phyloP scores from a whole-genome alignment of 1,140 invertebrate genomes.

The Cydia fagiglandana region DNA sequence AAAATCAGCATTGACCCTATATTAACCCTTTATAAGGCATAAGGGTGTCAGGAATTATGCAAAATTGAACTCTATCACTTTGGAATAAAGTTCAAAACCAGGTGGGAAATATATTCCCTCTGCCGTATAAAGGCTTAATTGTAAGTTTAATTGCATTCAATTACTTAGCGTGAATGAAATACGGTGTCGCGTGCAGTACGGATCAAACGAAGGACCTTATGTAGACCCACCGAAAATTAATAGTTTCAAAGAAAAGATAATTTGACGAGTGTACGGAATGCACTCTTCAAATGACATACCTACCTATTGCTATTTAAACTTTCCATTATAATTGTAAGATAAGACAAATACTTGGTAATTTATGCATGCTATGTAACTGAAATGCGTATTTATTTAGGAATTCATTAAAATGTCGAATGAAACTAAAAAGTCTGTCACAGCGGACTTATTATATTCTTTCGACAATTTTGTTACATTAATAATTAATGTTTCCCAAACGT shows the following conservation, averaged over 20 bases:
- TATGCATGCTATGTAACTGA: background rate
- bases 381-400: background rate
- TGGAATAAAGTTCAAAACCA: too few relatives aligned
- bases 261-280: too few relatives aligned
- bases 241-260: too few relatives aligned
- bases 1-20: constrained; percentile 1
- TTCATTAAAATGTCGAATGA: background rate
- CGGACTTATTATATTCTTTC: background rate
- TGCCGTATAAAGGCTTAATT: too few relatives aligned
- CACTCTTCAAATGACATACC: too few relatives aligned
- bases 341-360: background rate
- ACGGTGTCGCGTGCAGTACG: background rate
- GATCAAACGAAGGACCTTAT: too few relatives aligned
- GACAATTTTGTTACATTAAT: background rate
- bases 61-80: too few relatives aligned
- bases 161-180: background rate
- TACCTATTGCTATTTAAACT: background rate
- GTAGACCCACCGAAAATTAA: too few relatives aligned
- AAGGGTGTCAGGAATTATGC: too few relatives aligned
- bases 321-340: background rate
- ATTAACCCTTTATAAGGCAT: too few relatives aligned
- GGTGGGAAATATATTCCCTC: too few relatives aligned
- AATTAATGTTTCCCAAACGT: background rate
- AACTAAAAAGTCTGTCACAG: background rate
- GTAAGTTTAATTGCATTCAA: background rate